Evolutionary conservation across 2,888 invertebrate genomes (phyloP), one percentile per base, ranked within the genome.

Genomic region (Operophtera brumata): DNA sequence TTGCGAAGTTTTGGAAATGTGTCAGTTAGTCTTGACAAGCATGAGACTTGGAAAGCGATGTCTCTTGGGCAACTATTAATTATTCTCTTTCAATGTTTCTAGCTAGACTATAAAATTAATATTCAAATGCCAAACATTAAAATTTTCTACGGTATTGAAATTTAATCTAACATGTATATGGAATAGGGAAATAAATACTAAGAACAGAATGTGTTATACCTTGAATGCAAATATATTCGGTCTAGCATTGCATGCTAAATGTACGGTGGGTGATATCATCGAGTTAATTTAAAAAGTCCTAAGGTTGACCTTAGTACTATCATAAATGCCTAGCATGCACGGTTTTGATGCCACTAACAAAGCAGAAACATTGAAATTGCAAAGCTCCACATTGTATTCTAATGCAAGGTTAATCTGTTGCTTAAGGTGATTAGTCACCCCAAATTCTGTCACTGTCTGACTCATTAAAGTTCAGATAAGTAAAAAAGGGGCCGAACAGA

Each of bases 1-100:
- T 56, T 59, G 61, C 57, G 47, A 61, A 62, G 54, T 65, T 61
- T n/a, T 55, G 49, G 56, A 61, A 59, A 64, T 56, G 59, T 65
- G 65, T 61, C 65, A 54, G 61, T 61, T 62, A 53, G 61, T 56
- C 47, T 26, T 47, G 59, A 49, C 57, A 3, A n/a, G 51, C 48
- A 32, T 47, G 59, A 47, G 59, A 58, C 46, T 51, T 57, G 45
- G 34, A 39, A 52, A 45, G 37, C 42, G 13, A 55, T 47, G 59
- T 51, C 51, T 55, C 36, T 47, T 36, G 42, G 37, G 12, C 36
- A 41, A 30, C 48, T 25, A 32, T 40, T 54, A 44, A 32, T 40
- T 54, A 44, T 47, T 28, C 20, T 41, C 40, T 41, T 46, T 34
- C 35, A 47, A 52, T 43, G 42, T 47, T 30, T 37, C 20, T 20